Percentiles rank a stretch among this genome's conserved stretches.
These are phyloP conservation scores for Epistrophe grossulariae DNA, from an alignment of 2,888 invertebrate genomes.

Conservation along the genomic window DNA sequence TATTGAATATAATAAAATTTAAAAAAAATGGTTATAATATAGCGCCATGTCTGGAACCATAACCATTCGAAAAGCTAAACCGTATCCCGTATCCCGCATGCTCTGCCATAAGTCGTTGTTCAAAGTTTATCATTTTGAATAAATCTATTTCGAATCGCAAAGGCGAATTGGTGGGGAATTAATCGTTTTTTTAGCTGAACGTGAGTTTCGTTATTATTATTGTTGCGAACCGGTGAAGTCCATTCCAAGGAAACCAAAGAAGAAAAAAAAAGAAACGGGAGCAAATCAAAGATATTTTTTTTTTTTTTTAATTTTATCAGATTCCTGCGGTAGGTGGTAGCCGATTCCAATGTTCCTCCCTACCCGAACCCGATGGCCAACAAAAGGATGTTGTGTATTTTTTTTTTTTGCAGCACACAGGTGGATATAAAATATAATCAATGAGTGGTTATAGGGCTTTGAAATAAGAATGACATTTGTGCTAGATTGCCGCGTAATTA, in stretches of 20 bases:
- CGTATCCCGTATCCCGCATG: slow-evolving; percentile 8
- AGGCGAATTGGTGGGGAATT: slow-evolving; percentile 65
- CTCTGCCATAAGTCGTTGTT: slow-evolving; percentile 60
- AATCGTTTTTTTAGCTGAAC: slow-evolving; percentile 57
- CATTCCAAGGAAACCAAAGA: slow-evolving; percentile 29
- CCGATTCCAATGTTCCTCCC: background rate
- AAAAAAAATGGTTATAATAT: slow-evolving; percentile 51
- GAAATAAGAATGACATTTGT: slow-evolving; percentile 65
- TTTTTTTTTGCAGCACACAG: slow-evolving; percentile 40
- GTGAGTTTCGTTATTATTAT: slow-evolving; percentile 23
- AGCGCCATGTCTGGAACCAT: slow-evolving; percentile 48
- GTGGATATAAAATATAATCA: slow-evolving; percentile 73
- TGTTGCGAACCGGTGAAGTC: slow-evolving; percentile 9
- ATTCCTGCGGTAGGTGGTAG: slow-evolving; percentile 71
- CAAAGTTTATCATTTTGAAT: slow-evolving; percentile 72
- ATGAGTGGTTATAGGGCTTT: slow-evolving; percentile 67
- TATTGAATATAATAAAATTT: background rate
- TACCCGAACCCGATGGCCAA: slow-evolving; percentile 13
- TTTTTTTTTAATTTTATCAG: slow-evolving; percentile 54
- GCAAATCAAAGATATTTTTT: slow-evolving; percentile 45
- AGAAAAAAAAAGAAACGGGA: slow-evolving; percentile 50
- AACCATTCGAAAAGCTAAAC: slow-evolving; percentile 15
- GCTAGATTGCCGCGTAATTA: slow-evolving; percentile 68
- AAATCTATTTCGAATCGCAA: slow-evolving; percentile 67
- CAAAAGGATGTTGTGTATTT: slow-evolving; percentile 11